phyloP scores from a whole-genome alignment of 2,113 vertebrate genomes.

The Regulus satrapa region DNA sequence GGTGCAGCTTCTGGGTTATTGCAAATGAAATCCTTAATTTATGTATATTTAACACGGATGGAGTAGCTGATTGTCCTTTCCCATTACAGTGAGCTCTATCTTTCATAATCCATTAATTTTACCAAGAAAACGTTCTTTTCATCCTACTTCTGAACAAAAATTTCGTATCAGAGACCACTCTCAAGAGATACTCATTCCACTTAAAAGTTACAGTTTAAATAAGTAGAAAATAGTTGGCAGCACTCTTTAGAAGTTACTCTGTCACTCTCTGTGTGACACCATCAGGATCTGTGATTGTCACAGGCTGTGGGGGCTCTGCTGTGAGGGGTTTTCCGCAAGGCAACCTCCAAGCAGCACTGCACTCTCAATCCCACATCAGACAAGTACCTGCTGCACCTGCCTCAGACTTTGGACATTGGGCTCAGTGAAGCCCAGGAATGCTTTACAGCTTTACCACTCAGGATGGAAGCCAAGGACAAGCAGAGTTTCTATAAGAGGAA shows the following conservation, averaged over 20 bases:
- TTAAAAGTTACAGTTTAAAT: background rate
- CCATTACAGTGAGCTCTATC: background rate
- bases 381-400: background rate
- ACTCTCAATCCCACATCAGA: background rate
- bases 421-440: background rate
- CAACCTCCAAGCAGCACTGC: background rate
- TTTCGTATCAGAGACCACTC: background rate
- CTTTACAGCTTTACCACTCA: background rate
- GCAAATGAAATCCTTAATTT: background rate
- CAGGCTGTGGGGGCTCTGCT: background rate
- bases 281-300: background rate
- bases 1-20: background rate
- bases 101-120: background rate
- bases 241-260: background rate
- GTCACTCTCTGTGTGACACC: background rate
- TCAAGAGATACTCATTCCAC: background rate
- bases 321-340: background rate
- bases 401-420: fast-evolving
- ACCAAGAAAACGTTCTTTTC: background rate
- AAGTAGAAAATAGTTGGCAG: background rate
- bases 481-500: background rate
- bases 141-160: background rate
- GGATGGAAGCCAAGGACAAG: background rate
- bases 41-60: background rate
- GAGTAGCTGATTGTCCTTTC: background rate